Evolutionary conservation across 64 coral and sea anemone genomes (phyloP), one percentile per base, ranked within the genome.

Genomic region (Pocillopora verrucosa): DNA sequence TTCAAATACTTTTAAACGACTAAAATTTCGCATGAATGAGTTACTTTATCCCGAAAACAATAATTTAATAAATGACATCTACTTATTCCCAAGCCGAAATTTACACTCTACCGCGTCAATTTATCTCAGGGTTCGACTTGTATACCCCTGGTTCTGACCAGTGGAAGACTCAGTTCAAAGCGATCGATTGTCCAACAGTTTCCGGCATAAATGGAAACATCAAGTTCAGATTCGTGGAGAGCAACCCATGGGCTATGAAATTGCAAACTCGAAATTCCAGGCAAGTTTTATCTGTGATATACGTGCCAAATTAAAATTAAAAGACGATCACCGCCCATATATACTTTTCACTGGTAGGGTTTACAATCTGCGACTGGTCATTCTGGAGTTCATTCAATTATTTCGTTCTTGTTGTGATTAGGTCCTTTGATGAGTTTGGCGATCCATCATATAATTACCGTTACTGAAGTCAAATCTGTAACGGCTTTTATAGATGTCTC

Each of bases 211-310:
- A 85, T 85, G 82, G 82, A 0, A 85, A 85, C 22, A 85, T 73
- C n/a, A 85, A 85, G 64, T 85, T 85, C 45, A 51, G 82, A 72
- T 85, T 85, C 41, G 64, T 72, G 38, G 82, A 85, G 14, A 85
- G 82, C 65, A 85, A 85, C 17, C 82, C 82, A 58, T 85, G 82
- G 82, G 82, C 82, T 13, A 24, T 85, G 38, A 85, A 85, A 85
- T 36, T 85, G 10, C 82, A 85, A 85, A 72, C 82, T 0, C 69
- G 82, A 85, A 85, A 85, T 85, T 68, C 82, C 37, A 70, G 82
- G 82, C 38, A 85, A n/a, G 82, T 85, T 30, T n/a, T 70, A 11
- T 24, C 10, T 25, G 41, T 51, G 41, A 51, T 51, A 51, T 51
- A 51, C 1, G 41, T 7, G 41, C 41, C 41, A 51, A 51, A 51